These are phyloP conservation scores for Ochropacha duplaris DNA, from an alignment of 2,888 invertebrate genomes.

Conservation along the genomic window DNA sequence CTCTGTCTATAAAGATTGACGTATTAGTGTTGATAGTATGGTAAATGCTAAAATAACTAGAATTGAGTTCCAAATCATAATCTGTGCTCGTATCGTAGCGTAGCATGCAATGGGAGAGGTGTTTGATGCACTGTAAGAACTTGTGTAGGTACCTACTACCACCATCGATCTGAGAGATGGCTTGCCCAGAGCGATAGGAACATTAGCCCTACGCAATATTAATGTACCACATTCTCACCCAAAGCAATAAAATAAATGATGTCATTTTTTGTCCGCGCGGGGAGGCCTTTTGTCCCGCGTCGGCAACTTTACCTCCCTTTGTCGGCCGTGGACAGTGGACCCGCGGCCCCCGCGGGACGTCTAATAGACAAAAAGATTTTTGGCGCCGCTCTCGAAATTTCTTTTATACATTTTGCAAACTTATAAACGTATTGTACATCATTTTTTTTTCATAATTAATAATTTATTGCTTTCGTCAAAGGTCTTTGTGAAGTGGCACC, in stretches of 20 bases:
- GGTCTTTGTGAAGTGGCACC: constrained; percentile 66
- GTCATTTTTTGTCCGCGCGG: constrained; percentile 79
- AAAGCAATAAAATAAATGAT: constrained; percentile 82
- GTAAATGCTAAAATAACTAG: no score
- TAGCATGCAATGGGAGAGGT: neutral
- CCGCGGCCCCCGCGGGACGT: constrained; percentile 69
- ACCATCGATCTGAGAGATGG: constrained; percentile 58
- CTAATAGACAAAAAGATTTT: constrained; percentile 73
- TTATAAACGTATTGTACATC: constrained; percentile 58
- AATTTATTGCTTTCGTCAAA: constrained; percentile 77
- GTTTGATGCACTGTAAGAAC: neutral
- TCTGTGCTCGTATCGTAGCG: neutral
- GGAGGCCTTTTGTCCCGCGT: constrained; percentile 68
- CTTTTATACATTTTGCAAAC: constrained; percentile 59
- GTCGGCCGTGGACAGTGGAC: constrained; percentile 51
- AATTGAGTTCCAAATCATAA: neutral
- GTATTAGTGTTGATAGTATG: no score
- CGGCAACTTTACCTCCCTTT: constrained; percentile 65
- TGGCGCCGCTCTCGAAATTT: constrained; percentile 73
- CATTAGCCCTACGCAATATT: constrained; percentile 78
- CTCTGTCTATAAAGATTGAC: no score
- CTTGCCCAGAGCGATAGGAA: constrained; percentile 70
- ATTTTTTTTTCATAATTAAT: constrained; percentile 80
- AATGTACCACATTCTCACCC: constrained; percentile 79
- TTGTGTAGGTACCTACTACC: neutral